These are phyloP conservation scores for Microtus montanus DNA, from an alignment of 2,113 vertebrate genomes.

Conservation along the genomic window DNA sequence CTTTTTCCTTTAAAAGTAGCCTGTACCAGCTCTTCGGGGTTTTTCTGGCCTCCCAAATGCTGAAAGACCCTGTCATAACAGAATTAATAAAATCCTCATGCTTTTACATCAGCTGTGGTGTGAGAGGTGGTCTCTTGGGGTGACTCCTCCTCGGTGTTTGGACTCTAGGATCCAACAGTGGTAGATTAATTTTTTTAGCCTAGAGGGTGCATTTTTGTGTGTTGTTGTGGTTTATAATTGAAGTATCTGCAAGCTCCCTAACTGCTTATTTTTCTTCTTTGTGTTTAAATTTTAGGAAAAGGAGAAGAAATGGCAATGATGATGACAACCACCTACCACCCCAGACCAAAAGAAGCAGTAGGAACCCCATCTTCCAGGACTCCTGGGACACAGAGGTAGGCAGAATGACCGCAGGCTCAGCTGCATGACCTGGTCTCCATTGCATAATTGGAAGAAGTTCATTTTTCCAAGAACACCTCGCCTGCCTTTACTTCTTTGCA, in stretches of 20 bases:
- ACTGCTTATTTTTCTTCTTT: constrained; percentile 19
- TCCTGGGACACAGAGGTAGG: constrained; percentile 96
- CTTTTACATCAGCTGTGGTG: too few relatives aligned
- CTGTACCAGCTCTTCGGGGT: too few relatives aligned
- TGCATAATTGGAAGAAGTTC: neutral
- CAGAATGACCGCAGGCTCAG: neutral
- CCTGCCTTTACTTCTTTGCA: neutral
- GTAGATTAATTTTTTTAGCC: neutral
- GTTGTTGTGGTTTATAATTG: neutral
- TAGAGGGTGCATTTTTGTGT: neutral
- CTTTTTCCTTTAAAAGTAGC: too few relatives aligned
- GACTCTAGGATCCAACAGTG: too few relatives aligned
- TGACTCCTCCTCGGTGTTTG: too few relatives aligned
- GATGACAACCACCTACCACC: constrained; percentile 91
- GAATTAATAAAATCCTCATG: too few relatives aligned
- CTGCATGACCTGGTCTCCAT: neutral
- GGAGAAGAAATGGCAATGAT: constrained; percentile 90
- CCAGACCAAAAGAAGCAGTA: constrained; percentile 90
- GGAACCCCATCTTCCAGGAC: constrained; percentile 90
- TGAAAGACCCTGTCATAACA: too few relatives aligned
- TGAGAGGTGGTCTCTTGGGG: too few relatives aligned
- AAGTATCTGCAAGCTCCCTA: neutral
- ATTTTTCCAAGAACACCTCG: neutral
- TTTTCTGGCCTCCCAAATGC: too few relatives aligned
- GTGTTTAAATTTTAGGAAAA: constrained; percentile 88